These are phyloP conservation scores for Ischnura elegans DNA, from an alignment of 2,888 invertebrate species.

Conservation along the genomic window DNA sequence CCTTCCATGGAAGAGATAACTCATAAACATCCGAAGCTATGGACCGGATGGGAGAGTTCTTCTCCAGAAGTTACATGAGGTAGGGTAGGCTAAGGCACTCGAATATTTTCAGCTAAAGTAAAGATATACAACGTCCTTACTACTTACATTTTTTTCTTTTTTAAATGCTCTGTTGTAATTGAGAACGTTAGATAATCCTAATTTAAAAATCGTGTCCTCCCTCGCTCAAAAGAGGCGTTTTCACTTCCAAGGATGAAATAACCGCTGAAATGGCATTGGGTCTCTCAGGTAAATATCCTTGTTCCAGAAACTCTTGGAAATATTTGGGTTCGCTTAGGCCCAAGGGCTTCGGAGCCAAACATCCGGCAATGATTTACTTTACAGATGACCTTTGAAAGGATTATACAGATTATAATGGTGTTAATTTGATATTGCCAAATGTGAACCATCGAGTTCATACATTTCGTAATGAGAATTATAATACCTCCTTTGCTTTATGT, in stretches of 20 bases:
- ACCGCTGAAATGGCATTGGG: not conserved
- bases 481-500: too few relatives aligned
- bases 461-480: not conserved
- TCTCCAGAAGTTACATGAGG: too few relatives aligned
- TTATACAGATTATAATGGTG: not conserved
- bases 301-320: not conserved
- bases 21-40: not conserved
- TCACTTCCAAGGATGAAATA: not conserved
- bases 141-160: too few relatives aligned
- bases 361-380: not conserved
- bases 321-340: not conserved
- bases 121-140: too few relatives aligned
- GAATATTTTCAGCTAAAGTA: too few relatives aligned
- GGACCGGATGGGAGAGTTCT: not conserved
- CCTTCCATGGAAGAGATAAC: not conserved
- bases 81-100: too few relatives aligned
- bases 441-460: not conserved
- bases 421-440: not conserved
- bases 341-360: not conserved
- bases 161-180: too few relatives aligned
- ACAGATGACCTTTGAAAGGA: not conserved
- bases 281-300: not conserved
- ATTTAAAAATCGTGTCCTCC: too few relatives aligned
- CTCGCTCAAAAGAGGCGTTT: not conserved
- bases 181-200: too few relatives aligned